phyloP scores from a whole-genome alignment of 2,888 invertebrate genomes.

The Thereva nobilitata region DNA sequence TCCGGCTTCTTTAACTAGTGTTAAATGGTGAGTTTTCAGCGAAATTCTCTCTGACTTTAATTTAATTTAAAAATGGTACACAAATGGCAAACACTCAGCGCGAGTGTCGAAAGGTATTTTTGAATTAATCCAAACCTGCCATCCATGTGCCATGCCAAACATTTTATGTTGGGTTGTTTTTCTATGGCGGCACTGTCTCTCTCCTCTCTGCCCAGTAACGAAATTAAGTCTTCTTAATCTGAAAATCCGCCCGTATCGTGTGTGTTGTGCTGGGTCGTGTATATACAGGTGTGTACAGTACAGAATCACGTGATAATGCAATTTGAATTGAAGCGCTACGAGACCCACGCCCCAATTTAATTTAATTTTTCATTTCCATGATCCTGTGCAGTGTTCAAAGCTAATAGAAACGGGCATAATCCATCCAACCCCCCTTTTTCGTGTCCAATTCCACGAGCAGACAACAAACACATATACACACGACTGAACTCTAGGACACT shows the following conservation, averaged over 20 bases:
- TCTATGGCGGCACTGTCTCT: conserved; percentile 2
- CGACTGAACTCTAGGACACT: not conserved
- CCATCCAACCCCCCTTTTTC: not conserved
- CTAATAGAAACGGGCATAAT: conserved; percentile 24
- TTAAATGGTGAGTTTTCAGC: conserved; percentile 68
- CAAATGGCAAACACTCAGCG: no score
- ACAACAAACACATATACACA: not conserved
- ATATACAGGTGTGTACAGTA: not conserved
- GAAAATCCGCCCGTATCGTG: not conserved
- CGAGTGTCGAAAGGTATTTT: no score
- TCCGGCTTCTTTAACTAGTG: conserved; percentile 75
- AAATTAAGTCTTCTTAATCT: conserved; percentile 15
- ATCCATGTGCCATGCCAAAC: not conserved
- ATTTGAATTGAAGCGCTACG: conserved; percentile 17
- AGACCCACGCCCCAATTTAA: conserved; percentile 24
- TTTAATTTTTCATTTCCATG: conserved; percentile 39
- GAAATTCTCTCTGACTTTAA: not conserved
- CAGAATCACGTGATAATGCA: conserved; percentile 7
- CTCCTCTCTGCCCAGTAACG: conserved; percentile 5
- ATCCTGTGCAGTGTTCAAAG: conserved; percentile 19
- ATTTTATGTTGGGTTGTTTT: conserved; percentile 1
- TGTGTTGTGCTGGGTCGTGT: not conserved
- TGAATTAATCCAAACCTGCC: no score
- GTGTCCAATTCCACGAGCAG: not conserved
- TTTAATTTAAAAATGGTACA: no score